Conservation (phyloP, 2,888 invertebrate genomes). For the Drosophila seclusa region DNA sequence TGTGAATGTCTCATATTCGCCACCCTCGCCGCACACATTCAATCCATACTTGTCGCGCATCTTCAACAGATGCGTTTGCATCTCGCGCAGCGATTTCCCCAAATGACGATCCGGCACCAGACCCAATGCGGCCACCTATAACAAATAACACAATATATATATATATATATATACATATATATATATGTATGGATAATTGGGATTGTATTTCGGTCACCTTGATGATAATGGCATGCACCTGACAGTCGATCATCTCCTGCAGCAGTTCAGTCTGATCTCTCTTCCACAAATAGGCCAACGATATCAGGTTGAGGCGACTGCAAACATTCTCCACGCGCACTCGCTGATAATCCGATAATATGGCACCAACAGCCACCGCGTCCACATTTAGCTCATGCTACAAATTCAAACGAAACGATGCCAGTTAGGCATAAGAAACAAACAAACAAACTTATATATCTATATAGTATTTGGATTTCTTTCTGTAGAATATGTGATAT, state of each 20-base stretch:
- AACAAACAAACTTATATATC: not conserved
- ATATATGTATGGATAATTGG: too few species aligned
- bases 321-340: constrained; percentile 99
- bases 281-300: constrained; percentile 98
- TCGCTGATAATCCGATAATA: constrained; percentile 99
- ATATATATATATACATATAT: not conserved
- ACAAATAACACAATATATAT: not conserved
- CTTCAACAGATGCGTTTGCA: constrained; percentile 93
- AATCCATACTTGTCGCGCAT: constrained; percentile 97
- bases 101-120: constrained; percentile 94
- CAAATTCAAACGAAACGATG: not conserved
- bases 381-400: constrained; percentile 90
- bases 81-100: constrained; percentile 92
- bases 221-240: constrained; percentile 96
- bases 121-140: constrained; percentile 92
- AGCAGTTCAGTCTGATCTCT: constrained; percentile 96
- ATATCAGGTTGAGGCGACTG: constrained; percentile 93
- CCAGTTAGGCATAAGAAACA: not conserved
- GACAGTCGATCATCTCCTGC: constrained; percentile 97
- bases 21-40: constrained; percentile 99
- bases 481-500: not conserved
- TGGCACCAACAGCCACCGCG: constrained; percentile 98
- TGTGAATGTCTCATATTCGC: constrained; percentile 99
- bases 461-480: not conserved
- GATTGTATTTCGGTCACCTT: constrained; percentile 88